phyloP scores from a whole-genome alignment of 1,140 invertebrate genomes.

The Sitobion miscanthi region DNA sequence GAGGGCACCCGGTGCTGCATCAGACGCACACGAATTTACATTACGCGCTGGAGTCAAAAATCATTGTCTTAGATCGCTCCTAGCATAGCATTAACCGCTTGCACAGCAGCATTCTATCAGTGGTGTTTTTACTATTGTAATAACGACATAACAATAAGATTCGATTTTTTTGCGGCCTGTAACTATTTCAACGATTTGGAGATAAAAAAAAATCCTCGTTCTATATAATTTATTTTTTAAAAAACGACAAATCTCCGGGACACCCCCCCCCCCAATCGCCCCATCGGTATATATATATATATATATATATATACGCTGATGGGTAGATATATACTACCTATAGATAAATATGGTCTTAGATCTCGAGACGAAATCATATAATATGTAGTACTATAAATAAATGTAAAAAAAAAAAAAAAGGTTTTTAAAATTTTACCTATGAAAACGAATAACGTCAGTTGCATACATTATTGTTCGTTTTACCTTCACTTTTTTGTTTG shows the following conservation, averaged over 20 bases:
- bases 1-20: background rate
- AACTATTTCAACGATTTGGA: background rate
- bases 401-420: background rate
- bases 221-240: background rate
- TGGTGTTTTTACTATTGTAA: background rate
- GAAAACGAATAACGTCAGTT: background rate
- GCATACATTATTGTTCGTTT: background rate
- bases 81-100: background rate
- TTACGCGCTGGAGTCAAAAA: background rate
- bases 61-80: slow-evolving; percentile 33
- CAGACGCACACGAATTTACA: background rate
- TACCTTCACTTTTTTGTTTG: background rate
- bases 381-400: too few species aligned
- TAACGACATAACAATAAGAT: slow-evolving; percentile 1
- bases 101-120: background rate
- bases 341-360: too few species aligned
- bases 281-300: background rate
- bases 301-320: background rate
- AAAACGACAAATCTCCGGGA: too few species aligned
- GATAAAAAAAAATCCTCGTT: background rate
- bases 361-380: too few species aligned
- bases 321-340: background rate
- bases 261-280: too few species aligned
- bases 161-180: slow-evolving; percentile 27
- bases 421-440: background rate